Base-by-base conservation (phyloP, 1,140 invertebrate genomes). In the Eueides isabella region DNA sequence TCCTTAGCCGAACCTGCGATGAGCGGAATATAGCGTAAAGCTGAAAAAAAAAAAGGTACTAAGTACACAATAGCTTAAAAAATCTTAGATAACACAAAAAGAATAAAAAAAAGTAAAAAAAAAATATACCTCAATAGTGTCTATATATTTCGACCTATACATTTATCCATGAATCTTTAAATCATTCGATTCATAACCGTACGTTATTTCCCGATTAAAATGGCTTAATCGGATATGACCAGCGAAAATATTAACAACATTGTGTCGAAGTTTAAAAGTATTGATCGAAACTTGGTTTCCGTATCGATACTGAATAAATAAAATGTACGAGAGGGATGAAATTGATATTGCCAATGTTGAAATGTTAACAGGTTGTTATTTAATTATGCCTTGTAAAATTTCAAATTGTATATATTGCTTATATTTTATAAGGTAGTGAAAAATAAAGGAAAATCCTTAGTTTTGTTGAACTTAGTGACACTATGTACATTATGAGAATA, bases 281-380 rank as follows among this genome's bases (percentile, higher is more conserved):
- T 55, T 23, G 48, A 55, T 55, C 23, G 48, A 55, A 48, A 55
- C 26, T 55, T 55, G 48, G 48, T 55, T 55, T 55, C 19, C 48
- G 11, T 55, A 12, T 55, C 48, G 19, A 55, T 55, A 26, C 48
- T 55, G 48, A 26, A 26, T 55, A 55, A 55, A 55, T 55, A 4
- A 12, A 55, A 55, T 55, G 12, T 23, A 55, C 19, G 48, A 55
- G 48, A 26, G 23, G 19, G 19, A 55, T 55, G 12, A 12, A 55
- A 55, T 55, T 55, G 48, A 55, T 26, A 55, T 55, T 26, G 48
- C 48, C 11, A 1, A 26, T 26, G 19, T 23, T 55, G 23, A 55
- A 55, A 55, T 55, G n/a, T 55, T 55, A 23, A 12, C 23, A 26
- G 48, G 7, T 55, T 55, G 4, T 26, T 26, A 26, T 55, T 55